Percentiles rank a stretch among this genome's conserved stretches.
Conservation (phyloP, 2,888 invertebrate genomes). For the Acleris sparsana region DNA sequence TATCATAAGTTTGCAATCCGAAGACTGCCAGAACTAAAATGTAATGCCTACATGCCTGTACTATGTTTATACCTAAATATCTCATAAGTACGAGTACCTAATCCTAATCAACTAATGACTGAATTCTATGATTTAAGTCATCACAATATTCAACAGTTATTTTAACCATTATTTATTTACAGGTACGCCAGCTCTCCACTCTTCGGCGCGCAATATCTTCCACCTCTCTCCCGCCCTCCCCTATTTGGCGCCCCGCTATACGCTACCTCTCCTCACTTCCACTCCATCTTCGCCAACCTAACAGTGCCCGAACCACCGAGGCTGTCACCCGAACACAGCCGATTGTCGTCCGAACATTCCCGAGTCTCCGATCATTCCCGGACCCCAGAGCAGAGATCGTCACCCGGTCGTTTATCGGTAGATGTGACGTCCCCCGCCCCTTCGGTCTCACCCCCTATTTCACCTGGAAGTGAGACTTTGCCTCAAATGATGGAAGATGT, state of each 20-base stretch:
- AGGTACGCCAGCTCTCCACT: conserved; percentile 74
- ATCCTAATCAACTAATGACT: too few relatives aligned
- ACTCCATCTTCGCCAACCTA: conserved; percentile 92
- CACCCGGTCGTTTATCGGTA: conserved; percentile 51
- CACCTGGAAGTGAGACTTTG: conserved; percentile 78
- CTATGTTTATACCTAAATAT: not conserved
- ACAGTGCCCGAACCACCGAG: conserved; percentile 81
- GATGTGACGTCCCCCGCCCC: conserved; percentile 64
- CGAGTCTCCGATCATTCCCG: conserved; percentile 61
- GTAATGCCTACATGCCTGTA: too few relatives aligned
- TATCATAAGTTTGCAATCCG: too few relatives aligned
- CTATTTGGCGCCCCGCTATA: conserved; percentile 75
- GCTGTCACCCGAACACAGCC: conserved; percentile 65
- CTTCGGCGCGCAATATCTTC: conserved; percentile 73
- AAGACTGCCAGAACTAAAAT: too few relatives aligned
- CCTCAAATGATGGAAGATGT: conserved; percentile 85
- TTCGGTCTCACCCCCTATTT: conserved; percentile 81
- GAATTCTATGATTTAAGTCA: too few relatives aligned
- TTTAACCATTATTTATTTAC: conserved; percentile 36
- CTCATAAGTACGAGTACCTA: too few relatives aligned
- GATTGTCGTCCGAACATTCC: conserved; percentile 50
- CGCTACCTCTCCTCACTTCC: conserved; percentile 87
- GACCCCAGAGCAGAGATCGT: conserved; percentile 52
- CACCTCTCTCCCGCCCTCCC: conserved; percentile 66
- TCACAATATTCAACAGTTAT: too few relatives aligned